Conservation (phyloP, 2,113 vertebrate genomes). For the Enhydra lutris region DNA sequence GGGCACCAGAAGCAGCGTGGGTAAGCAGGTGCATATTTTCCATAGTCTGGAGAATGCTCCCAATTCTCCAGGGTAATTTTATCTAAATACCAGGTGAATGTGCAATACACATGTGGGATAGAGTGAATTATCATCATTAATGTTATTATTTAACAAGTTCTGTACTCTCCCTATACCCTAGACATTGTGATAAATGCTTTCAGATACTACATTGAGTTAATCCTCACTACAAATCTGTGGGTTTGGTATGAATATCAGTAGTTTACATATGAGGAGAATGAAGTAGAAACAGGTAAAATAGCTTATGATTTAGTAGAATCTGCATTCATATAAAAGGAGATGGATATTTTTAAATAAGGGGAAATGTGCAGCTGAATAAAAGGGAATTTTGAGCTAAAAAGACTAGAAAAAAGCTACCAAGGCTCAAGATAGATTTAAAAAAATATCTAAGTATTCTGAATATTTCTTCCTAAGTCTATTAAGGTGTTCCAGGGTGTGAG, state of each 20-base stretch:
- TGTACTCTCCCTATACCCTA: background rate
- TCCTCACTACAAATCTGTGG: background rate
- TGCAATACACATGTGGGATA: background rate
- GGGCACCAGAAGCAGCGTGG: background rate
- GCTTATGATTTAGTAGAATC: background rate
- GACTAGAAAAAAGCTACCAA: background rate
- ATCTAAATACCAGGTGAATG: background rate
- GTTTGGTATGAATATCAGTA: background rate
- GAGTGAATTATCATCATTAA: background rate
- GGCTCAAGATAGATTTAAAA: background rate
- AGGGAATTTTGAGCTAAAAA: background rate
- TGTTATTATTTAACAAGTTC: background rate
- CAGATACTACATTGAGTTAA: background rate
- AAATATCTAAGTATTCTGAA: background rate
- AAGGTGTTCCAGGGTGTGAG: slow-evolving; percentile 25
- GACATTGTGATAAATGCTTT: background rate
- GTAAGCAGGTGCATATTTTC: background rate
- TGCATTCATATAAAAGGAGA: background rate
- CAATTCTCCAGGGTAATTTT: background rate
- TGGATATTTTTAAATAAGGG: background rate
- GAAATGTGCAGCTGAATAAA: background rate
- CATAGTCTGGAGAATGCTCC: background rate
- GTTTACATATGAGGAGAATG: background rate
- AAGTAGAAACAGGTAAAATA: background rate
- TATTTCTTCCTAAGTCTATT: background rate